Base-by-base conservation (phyloP, 2,888 invertebrate species). In the Azorinus chamasolen region DNA sequence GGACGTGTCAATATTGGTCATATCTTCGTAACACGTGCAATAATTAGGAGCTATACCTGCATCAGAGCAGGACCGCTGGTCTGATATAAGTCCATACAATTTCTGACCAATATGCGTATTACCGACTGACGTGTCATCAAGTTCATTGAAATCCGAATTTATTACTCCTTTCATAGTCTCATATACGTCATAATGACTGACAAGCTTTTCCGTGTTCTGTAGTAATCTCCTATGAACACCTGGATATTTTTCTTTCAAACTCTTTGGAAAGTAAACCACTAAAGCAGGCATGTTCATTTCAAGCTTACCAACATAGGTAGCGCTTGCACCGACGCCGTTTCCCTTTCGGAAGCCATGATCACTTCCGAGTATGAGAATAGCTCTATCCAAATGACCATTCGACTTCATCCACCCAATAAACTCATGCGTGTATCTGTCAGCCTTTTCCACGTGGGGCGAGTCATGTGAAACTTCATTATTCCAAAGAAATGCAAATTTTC, bases 251-350 rank as follows among this genome's bases (percentile, higher is more conserved):
- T 94, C 90, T 78, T 93, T 94, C 93, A 97, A 96, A 94, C 96
- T 95, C 14, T 94, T 91, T 0, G 98, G 98, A 71, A 97, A 91
- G 6, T 95, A 91, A 0, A 97, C 93, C 85, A 96, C 95, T 27
- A 97, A 94, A 80, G 97, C 95, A 0, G 98, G 98, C 69, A 97
- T 94, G 54, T 97, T 95, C 91, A 97, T 97, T 92, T 98, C 98
- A 90, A 97, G 94, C 90, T 92, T 89, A 0, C 93, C 94, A 48
- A 97, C 96, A 92, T 96, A 96, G 0, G 97, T 97, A 83, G 53
- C 72, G 8, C 61, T 51, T 4, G 64, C 51, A 5, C 79, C 4
- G 10, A 4, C 75, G 5, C 75, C 75, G n/a, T 72, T 43, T 16
- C 75, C 75, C n/a, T 72, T 43, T 16, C 79, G 51, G 46, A 72